Percentiles rank a stretch among this genome's conserved stretches.
phyloP scores from a whole-genome alignment of 2,888 invertebrate genomes.

The Mesorhabditis sp. region DNA sequence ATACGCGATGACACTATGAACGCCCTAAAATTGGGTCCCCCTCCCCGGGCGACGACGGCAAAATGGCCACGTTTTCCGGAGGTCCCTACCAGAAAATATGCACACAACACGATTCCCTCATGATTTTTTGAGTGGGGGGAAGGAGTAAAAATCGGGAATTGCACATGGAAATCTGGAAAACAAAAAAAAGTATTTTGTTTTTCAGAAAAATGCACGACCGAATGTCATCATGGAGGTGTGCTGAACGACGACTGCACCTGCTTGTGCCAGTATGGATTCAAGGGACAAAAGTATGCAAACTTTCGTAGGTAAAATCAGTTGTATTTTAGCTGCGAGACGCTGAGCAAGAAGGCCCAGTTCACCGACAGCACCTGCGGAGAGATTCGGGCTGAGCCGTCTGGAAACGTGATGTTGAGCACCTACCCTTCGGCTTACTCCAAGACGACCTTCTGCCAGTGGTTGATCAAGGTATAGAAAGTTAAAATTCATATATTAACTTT shows the following conservation, averaged over 20 bases:
- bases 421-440: conserved; percentile 18
- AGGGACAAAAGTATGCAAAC: conserved; percentile 10
- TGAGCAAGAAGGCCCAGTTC: conserved; percentile 12
- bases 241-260: conserved; percentile 21
- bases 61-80: too few species aligned
- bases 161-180: too few species aligned
- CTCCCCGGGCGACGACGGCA: too few species aligned
- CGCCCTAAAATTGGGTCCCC: too few species aligned
- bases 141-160: too few species aligned
- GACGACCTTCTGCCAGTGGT: conserved; percentile 35
- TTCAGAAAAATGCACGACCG: conserved; percentile 10
- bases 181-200: too few species aligned
- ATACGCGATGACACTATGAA: too few species aligned
- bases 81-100: too few species aligned
- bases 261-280: conserved; percentile 26
- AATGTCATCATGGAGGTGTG: conserved; percentile 12
- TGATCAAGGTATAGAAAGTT: conserved; percentile 14
- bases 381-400: conserved; percentile 14
- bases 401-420: conserved; percentile 14
- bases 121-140: too few species aligned
- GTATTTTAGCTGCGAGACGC: conserved; percentile 17
- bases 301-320: background rate
- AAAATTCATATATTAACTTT: too few species aligned
- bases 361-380: conserved; percentile 27
- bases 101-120: too few species aligned